Percentiles rank a stretch among this genome's conserved stretches.
Evolutionary conservation across 2,113 vertebrate species (phyloP).

Genomic region (Bucco capensis): DNA sequence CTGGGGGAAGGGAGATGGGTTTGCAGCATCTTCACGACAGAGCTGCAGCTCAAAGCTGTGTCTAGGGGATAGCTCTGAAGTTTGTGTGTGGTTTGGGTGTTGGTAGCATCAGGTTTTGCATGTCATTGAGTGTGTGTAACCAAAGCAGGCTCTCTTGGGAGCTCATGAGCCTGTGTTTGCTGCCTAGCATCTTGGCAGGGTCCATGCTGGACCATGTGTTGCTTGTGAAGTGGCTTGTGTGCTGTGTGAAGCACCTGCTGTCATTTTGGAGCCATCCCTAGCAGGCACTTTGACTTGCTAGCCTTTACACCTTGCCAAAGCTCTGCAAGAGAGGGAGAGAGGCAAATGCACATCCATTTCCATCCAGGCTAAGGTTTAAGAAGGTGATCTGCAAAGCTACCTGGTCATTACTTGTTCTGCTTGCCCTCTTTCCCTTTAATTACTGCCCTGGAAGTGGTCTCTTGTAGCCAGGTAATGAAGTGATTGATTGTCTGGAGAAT

Average conservation of each 20-base stretch:
- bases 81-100: background rate
- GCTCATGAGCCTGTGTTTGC: background rate
- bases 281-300: background rate
- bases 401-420: background rate
- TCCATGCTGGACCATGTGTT: background rate
- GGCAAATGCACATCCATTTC: fast-evolving
- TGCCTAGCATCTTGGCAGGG: background rate
- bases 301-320: background rate
- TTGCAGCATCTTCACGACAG: background rate
- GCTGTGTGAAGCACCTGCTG: background rate
- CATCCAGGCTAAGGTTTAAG: background rate
- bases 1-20: background rate
- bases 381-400: background rate
- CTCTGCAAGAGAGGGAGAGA: background rate
- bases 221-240: background rate
- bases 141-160: fast-evolving
- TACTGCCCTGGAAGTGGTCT: background rate
- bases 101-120: background rate
- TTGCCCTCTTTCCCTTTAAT: background rate
- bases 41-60: fast-evolving
- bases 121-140: fast-evolving
- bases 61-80: background rate
- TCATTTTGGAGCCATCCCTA: background rate
- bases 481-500: background rate
- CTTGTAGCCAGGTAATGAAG: background rate